Evolutionary conservation across 1,140 invertebrate genomes (phyloP).

Genomic region (Arctopsyche grandis): DNA sequence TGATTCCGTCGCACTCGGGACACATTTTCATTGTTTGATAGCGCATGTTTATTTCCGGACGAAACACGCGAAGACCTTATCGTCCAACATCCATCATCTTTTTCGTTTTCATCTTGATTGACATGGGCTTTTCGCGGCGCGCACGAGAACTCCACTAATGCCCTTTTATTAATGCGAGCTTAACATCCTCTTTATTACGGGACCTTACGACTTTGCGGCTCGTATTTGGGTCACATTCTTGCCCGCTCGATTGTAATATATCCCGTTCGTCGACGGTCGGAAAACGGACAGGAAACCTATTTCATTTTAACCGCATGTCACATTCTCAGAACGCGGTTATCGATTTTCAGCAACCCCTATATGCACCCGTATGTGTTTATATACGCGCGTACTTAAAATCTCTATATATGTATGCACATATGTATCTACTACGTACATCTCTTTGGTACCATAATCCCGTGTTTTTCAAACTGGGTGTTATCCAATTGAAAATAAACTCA

Average conservation of each 20-base stretch:
- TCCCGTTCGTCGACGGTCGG: neutral
- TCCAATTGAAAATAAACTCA: no score
- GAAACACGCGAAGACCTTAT: conserved; percentile 14
- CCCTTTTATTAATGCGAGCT: conserved; percentile 14
- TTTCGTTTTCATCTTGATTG: conserved; percentile 20
- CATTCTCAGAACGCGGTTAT: neutral
- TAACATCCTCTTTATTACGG: conserved; percentile 4
- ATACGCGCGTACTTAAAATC: no score
- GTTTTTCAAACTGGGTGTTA: no score
- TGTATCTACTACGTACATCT: no score
- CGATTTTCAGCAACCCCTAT: no score
- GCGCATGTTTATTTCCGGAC: conserved; percentile 4
- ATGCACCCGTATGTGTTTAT: no score
- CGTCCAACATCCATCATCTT: conserved; percentile 20
- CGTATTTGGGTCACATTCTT: conserved; percentile 11
- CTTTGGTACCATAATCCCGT: no score
- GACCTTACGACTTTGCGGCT: neutral
- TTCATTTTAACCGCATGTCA: conserved; percentile 1
- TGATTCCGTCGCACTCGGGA: conserved; percentile 2
- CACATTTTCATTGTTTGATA: conserved; percentile 1
- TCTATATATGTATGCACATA: no score
- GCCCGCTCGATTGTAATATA: conserved; percentile 13
- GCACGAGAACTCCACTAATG: conserved; percentile 11
- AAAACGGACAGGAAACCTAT: conserved; percentile 3
- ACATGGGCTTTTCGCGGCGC: neutral